phyloP scores from a whole-genome alignment of 2,797 vertebrate species.

The Tachyglossus aculeatus region DNA sequence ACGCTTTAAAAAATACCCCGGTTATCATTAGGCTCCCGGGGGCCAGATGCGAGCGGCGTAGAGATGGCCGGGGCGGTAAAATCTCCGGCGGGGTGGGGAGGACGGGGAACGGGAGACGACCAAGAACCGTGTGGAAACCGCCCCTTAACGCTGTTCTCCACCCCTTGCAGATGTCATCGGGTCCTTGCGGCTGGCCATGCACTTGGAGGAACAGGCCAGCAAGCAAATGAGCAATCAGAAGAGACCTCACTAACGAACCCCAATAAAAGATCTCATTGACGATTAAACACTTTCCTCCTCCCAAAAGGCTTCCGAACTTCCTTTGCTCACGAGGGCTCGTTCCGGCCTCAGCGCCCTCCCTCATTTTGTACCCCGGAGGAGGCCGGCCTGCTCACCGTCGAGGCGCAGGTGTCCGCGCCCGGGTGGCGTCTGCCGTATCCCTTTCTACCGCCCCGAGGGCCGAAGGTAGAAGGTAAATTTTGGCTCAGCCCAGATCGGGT shows the following conservation, averaged over 20 bases:
- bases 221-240: conserved; percentile 69
- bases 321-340: too few relatives aligned
- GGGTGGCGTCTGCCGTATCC: too few relatives aligned
- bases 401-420: too few relatives aligned
- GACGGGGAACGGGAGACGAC: not conserved
- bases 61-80: not conserved
- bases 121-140: not conserved
- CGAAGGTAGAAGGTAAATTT: too few relatives aligned
- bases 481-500: too few relatives aligned
- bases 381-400: too few relatives aligned
- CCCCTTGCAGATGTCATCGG: conserved; percentile 69
- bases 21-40: not conserved
- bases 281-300: conserved; percentile 26
- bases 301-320: not conserved
- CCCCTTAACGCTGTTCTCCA: not conserved
- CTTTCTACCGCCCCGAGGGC: too few relatives aligned
- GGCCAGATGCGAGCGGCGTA: rapidly evolving
- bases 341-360: too few relatives aligned
- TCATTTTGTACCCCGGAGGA: too few relatives aligned
- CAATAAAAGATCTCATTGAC: conserved; percentile 62
- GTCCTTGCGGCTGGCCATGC: conserved; percentile 72
- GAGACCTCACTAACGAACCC: conserved; percentile 59
- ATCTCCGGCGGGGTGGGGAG: not conserved
- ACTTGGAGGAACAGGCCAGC: conserved; percentile 79
- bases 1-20: not conserved